A percentile compares a stretch with the other conserved stretches of the same genome.
Evolutionary conservation across 2,888 invertebrate species (phyloP).

Genomic region (Nemotelus nigrinus): DNA sequence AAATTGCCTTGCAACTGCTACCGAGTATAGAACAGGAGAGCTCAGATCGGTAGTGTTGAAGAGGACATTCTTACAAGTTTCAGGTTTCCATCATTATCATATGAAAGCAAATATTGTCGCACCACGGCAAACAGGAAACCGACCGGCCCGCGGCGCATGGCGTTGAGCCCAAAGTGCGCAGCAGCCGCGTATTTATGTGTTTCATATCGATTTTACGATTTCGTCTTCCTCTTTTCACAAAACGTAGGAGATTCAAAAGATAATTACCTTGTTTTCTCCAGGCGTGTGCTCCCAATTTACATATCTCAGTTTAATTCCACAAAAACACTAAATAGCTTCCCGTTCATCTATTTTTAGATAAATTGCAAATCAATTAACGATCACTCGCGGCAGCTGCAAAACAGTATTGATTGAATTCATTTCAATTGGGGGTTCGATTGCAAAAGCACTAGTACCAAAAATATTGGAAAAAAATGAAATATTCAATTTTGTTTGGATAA

Average conservation of each 20-base stretch:
- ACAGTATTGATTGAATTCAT: too few species aligned
- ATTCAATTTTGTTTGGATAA: not conserved
- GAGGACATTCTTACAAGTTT: not conserved
- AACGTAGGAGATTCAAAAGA: not conserved
- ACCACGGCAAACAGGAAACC: constrained; percentile 2
- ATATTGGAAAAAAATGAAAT: too few species aligned
- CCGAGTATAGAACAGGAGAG: too few species aligned
- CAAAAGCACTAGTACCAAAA: too few species aligned
- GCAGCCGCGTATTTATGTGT: not conserved
- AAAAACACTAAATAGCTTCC: not conserved
- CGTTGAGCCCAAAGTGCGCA: constrained; percentile 12
- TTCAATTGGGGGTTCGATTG: too few species aligned
- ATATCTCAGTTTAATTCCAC: constrained; percentile 11
- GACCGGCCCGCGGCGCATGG: not conserved
- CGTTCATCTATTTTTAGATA: constrained; percentile 22
- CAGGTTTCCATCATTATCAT: not conserved
- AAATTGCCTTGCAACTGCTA: not conserved
- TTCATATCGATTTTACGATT: not conserved
- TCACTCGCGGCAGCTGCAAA: not conserved
- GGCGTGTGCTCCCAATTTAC: not conserved
- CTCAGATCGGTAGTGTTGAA: not conserved
- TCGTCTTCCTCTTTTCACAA: too few species aligned
- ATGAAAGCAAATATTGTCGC: not conserved
- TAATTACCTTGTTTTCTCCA: constrained; percentile 17
- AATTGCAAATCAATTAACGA: constrained; percentile 33